These are phyloP conservation scores for Phocides pigmalion DNA, from an alignment of 1,140 invertebrate genomes.

Conservation along the genomic window DNA sequence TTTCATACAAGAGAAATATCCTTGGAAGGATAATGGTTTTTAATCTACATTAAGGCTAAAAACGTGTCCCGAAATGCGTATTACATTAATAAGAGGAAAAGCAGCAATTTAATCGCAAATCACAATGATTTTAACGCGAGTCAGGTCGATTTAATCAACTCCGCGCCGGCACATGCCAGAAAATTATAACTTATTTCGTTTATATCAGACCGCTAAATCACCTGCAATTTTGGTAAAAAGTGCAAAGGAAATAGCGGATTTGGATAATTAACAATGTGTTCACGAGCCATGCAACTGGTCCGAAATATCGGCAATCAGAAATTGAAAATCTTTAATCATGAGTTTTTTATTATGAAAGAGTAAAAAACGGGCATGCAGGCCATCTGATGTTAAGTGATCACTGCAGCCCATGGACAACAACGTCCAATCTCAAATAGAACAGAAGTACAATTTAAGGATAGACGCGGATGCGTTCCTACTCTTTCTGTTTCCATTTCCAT, in stretches of 20 bases:
- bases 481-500: too few species aligned
- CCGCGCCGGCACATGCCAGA: constrained; percentile 1
- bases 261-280: neutral
- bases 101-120: constrained; percentile 11
- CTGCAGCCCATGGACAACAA: too few species aligned
- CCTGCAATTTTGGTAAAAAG: neutral
- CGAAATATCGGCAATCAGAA: too few species aligned
- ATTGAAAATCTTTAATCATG: too few species aligned
- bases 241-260: neutral
- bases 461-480: too few species aligned
- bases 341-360: too few species aligned
- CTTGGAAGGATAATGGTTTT: neutral
- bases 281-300: too few species aligned
- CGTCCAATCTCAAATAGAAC: too few species aligned
- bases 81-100: constrained; percentile 19
- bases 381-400: too few species aligned
- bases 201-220: constrained; percentile 4
- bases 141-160: constrained; percentile 23
- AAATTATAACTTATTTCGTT: constrained; percentile 18
- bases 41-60: constrained; percentile 15
- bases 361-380: too few species aligned
- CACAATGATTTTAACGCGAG: constrained; percentile 24
- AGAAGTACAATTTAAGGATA: too few species aligned
- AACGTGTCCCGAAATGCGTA: constrained; percentile 17
- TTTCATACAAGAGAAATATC: neutral